Base-by-base conservation (phyloP, 2,888 invertebrate genomes). In the Lepidochitona cinerea region DNA sequence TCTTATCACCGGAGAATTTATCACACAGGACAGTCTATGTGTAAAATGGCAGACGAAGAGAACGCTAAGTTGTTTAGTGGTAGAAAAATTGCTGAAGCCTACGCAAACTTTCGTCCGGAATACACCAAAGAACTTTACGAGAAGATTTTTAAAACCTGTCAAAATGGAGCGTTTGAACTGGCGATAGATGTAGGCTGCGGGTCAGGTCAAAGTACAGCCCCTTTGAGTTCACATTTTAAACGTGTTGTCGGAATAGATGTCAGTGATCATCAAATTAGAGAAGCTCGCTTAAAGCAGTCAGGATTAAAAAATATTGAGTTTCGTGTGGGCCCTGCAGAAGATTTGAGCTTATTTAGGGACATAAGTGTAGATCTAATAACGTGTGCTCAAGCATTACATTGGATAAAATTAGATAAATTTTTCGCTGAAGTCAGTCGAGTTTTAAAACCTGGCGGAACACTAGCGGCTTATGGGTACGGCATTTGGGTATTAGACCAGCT, bases 131-230 rank as follows among this genome's bases (percentile, higher is more conserved):
- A 59, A 26, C 75, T 86, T 1, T 81, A 76, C 53, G 70, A 80
- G n/a, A 77, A 69, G 18, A 84, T 87, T 33, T 36, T 78, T 0
- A 73, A 82, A 3, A 85, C 74, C 64, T 84, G 81, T 68, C 41
- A 76, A 35, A 65, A 70, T 0, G 66, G 65, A 2, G 32, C 29
- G 7, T 81, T 83, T 70, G 74, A 84, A 1, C 69, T 84, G 12
- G 92, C 92, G 9, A 83, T 91, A 2, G 92, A 92, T 83, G 89
- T 92, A 18, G 92, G 92, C 0, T 92, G 92, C 84, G 92, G 92
- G 4, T 88, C 89, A 23, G 92, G 92, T n/a, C 92, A 92, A 80
- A 91, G 91, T 74, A 91, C 92, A 0, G 75, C 82, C n/a, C 87
- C 89, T 6, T 80, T 92, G 37, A 87, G 90, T 0, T 85, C 88